Evolutionary conservation across 2,888 invertebrate genomes (phyloP), one percentile per base, ranked within the genome.

Genomic region (Nomada ferruginata): DNA sequence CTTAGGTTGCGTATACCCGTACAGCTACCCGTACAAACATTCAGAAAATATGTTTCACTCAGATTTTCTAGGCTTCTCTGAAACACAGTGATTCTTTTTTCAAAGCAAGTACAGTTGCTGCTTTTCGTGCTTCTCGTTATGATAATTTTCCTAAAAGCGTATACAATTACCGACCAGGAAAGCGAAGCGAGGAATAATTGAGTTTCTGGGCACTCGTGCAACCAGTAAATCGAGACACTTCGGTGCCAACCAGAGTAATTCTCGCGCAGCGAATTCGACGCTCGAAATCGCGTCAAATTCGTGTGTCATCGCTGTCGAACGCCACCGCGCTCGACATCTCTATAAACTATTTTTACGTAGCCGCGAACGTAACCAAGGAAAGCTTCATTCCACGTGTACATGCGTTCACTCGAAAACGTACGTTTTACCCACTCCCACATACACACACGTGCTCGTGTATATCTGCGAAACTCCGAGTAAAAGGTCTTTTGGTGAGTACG

Each of bases 251-350:
- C 26, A 11, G 0, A 29, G 18, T 71, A 69, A 76, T 76, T 76
- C n/a, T 29, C 15, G 55, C 55, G 29, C 5, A 47, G 42, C 50
- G 50, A 23, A 13, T 59, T 26, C 52, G 59, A 59, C 44, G 61
- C 73, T 79, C 65, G 63, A 69, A 78, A 72, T 78, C 64, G 69
- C 59, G 69, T 79, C 79, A 74, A 64, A 69, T 13, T 69, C 63
- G 53, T 79, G 79, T 4, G 47, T 23, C 79, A 69, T 80, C 47
- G 64, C 29, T 73, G 73, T 73, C 79, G 79, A 60, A 73, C 60
- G 60, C 80, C 64, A 55, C 36, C 60, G 61, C 59, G 26, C 20
- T 64, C 64, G 59, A 78, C 36, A 69, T 60, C 65, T 53, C 47
- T 55, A 13, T 47, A 50, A 77, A 77, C 70, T 65, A 65, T 77